Conservation (phyloP, 2,113 vertebrate genomes). For the Hippocampus mohnikei region DNA sequence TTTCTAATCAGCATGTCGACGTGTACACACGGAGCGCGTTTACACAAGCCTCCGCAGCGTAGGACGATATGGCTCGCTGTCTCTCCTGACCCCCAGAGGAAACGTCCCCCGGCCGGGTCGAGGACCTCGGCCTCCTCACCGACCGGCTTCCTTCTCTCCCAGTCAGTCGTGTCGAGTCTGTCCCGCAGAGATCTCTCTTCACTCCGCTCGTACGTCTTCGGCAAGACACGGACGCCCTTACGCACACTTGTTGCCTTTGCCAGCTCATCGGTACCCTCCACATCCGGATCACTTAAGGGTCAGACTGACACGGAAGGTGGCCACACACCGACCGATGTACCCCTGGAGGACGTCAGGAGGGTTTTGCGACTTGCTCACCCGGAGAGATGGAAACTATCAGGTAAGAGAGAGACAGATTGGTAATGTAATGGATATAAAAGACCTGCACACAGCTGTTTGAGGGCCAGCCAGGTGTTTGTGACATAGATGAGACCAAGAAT, state of each 20-base stretch:
- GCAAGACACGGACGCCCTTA: slow-evolving; percentile 20
- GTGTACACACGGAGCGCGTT: slow-evolving; percentile 31
- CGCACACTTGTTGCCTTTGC: slow-evolving; percentile 52
- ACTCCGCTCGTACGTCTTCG: neutral
- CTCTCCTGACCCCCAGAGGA: slow-evolving; percentile 27
- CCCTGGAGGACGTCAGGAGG: slow-evolving; percentile 68
- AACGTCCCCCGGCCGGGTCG: slow-evolving; percentile 9
- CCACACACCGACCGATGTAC: slow-evolving; percentile 28
- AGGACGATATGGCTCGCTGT: slow-evolving; percentile 32
- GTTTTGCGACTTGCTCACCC: slow-evolving; percentile 77
- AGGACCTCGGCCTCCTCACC: neutral
- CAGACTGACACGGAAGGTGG: slow-evolving; percentile 7
- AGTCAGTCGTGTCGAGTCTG: slow-evolving; percentile 7
- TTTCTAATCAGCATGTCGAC: slow-evolving; percentile 44
- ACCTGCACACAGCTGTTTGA: neutral
- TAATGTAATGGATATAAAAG: neutral
- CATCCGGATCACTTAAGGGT: slow-evolving; percentile 29
- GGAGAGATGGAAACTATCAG: slow-evolving; percentile 82
- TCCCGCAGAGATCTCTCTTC: slow-evolving; percentile 11
- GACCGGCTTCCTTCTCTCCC: neutral
- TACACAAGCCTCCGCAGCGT: slow-evolving; percentile 38
- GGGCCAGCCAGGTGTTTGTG: too few relatives aligned
- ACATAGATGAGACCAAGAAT: neutral
- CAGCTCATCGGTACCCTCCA: slow-evolving; percentile 54
- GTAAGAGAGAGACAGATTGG: slow-evolving; percentile 55